Evolutionary conservation across 2,797 vertebrate species (phyloP).

Genomic region (Ceryle rudis): DNA sequence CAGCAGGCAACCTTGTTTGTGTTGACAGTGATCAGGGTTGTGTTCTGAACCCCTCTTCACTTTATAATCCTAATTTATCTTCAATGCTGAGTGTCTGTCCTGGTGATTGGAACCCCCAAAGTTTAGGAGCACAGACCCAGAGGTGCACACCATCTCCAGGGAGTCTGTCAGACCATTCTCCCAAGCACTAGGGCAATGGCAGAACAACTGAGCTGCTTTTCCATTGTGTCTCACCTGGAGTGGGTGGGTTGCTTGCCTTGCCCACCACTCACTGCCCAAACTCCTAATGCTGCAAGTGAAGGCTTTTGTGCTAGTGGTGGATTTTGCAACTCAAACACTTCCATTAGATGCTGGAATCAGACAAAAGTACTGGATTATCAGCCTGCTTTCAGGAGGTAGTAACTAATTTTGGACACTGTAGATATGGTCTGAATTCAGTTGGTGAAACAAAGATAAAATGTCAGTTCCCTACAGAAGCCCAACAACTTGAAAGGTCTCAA

Average conservation of each 20-base stretch:
- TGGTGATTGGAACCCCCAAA: background rate
- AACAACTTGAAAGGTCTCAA: background rate
- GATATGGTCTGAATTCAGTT: background rate
- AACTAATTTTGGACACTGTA: background rate
- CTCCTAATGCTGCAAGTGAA: background rate
- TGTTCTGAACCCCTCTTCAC: background rate
- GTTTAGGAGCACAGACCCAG: background rate
- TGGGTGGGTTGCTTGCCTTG: background rate
- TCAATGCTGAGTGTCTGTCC: background rate
- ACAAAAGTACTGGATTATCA: background rate
- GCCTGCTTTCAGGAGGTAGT: background rate
- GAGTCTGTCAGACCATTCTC: background rate
- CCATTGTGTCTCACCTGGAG: background rate
- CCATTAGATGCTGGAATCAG: background rate
- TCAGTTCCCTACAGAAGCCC: background rate
- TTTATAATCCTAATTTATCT: background rate
- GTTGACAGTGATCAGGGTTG: background rate
- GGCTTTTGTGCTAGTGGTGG: background rate
- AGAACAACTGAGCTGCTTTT: background rate
- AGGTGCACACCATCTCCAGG: fast-evolving
- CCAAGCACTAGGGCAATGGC: background rate
- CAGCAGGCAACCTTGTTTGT: background rate
- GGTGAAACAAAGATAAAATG: background rate
- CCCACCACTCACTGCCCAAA: background rate
- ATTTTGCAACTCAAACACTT: background rate